Percentiles rank a stretch among this genome's conserved stretches.
Evolutionary conservation across 1,140 invertebrate genomes (phyloP).

Genomic region (Bradysia coprophila): DNA sequence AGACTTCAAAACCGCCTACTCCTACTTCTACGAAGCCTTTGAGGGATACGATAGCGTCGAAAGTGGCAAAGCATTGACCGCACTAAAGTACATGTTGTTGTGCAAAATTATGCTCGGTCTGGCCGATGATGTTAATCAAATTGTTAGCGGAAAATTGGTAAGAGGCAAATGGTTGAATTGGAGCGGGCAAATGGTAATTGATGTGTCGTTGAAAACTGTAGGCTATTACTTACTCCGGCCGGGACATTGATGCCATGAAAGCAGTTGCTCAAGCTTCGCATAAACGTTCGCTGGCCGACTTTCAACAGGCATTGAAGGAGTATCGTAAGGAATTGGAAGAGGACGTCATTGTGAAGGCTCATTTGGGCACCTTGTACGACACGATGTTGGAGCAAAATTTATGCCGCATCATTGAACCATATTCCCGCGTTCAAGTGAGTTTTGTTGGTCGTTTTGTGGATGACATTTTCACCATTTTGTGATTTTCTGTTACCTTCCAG

Average conservation of each 20-base stretch:
- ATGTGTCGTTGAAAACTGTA: too few relatives aligned
- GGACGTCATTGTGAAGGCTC: conserved; percentile 90
- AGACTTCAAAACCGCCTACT: conserved; percentile 99
- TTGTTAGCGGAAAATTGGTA: conserved; percentile 84
- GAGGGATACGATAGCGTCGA: conserved; percentile 97
- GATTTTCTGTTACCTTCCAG: conserved; percentile 20
- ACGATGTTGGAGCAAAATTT: conserved; percentile 99
- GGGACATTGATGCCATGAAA: conserved; percentile 95
- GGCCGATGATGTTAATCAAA: conserved; percentile 89
- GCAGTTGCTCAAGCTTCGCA: conserved; percentile 90
- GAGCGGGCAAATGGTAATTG: too few relatives aligned
- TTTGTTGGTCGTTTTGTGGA: conserved; percentile 27
- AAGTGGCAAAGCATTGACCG: conserved; percentile 74
- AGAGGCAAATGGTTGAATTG: conserved; percentile 4
- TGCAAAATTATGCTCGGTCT: conserved; percentile 96
- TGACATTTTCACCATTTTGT: conserved; percentile 4
- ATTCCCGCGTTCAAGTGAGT: conserved; percentile 84
- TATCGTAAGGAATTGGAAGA: conserved; percentile 85
- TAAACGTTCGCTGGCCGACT: conserved; percentile 90
- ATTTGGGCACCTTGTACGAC: conserved; percentile 92
- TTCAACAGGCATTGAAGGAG: conserved; percentile 69
- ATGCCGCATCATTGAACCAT: conserved; percentile 96
- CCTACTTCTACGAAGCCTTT: conserved; percentile 99
- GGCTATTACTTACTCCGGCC: conserved; percentile 88
- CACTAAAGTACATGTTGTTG: conserved; percentile 96